These are phyloP conservation scores for Hyles lineata DNA, from an alignment of 2,888 invertebrate genomes.

Conservation along the genomic window DNA sequence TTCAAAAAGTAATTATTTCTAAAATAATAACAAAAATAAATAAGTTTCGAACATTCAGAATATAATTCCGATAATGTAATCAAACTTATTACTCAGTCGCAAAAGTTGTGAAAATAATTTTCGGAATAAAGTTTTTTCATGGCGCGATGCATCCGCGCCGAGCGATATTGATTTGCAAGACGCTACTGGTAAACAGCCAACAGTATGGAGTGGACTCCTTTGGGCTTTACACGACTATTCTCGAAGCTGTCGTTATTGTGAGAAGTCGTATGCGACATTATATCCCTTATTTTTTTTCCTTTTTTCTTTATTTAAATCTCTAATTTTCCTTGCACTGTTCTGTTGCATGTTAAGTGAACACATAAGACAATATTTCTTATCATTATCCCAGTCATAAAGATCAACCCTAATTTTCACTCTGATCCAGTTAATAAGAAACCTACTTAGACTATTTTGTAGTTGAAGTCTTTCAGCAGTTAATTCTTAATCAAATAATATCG, in stretches of 20 bases:
- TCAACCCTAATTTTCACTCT: too few relatives aligned
- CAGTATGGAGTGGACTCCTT: conserved; percentile 71
- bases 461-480: too few relatives aligned
- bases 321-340: too few relatives aligned
- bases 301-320: too few relatives aligned
- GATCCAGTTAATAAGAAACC: too few relatives aligned
- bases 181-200: conserved; percentile 74
- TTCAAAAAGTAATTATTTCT: too few relatives aligned
- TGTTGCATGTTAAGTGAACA: too few relatives aligned
- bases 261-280: background rate
- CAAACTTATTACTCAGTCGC: background rate
- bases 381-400: too few relatives aligned
- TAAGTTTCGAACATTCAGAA: background rate
- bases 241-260: conserved; percentile 43
- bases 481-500: too few relatives aligned
- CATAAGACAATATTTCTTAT: too few relatives aligned
- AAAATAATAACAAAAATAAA: background rate
- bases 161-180: conserved; percentile 74
- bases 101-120: conserved; percentile 49
- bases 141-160: conserved; percentile 66
- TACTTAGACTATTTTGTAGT: too few relatives aligned
- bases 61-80: conserved; percentile 2
- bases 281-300: too few relatives aligned
- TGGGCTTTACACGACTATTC: conserved; percentile 60
- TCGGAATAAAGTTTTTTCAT: conserved; percentile 55